A percentile compares a stretch with the other conserved stretches of the same genome.
phyloP scores from a whole-genome alignment of 2,888 invertebrate genomes.

The Volucella inflata region DNA sequence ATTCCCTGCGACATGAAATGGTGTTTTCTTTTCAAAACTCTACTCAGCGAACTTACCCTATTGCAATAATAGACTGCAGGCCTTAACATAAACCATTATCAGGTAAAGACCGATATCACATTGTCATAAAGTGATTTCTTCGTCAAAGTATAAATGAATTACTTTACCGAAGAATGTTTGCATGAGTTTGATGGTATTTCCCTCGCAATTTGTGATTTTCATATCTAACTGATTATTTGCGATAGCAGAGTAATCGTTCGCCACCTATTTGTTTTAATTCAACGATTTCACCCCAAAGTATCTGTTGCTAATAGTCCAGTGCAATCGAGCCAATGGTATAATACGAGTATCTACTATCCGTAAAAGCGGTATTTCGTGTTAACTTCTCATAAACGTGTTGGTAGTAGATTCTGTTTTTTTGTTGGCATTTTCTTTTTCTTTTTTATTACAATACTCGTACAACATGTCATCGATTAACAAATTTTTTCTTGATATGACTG shows the following conservation, averaged over 20 bases:
- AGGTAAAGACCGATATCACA: too few relatives aligned
- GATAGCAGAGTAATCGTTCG: constrained; percentile 26
- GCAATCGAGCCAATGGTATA: constrained; percentile 9
- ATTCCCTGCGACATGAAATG: too few relatives aligned
- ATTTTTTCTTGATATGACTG: constrained; percentile 44
- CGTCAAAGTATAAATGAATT: too few relatives aligned
- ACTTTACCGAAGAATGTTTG: too few relatives aligned
- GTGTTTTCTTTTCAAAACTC: neutral
- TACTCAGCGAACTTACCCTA: neutral
- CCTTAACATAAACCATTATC: too few relatives aligned
- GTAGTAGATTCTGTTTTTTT: constrained; percentile 24
- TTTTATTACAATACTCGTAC: neutral
- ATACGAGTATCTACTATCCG: constrained; percentile 24
- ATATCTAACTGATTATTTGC: constrained; percentile 15
- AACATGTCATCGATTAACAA: constrained; percentile 60
- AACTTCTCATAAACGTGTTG: constrained; percentile 62
- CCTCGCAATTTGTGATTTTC: neutral
- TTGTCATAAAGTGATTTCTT: too few relatives aligned
- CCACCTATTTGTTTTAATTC: neutral
- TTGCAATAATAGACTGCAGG: neutral
- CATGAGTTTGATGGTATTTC: neutral
- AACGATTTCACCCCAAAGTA: neutral
- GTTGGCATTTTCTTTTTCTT: neutral
- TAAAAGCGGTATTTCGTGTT: constrained; percentile 48
- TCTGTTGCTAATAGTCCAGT: constrained; percentile 27